Conservation (phyloP, 2,888 invertebrate species). For the Imbricaverruca yamaguchii region DNA sequence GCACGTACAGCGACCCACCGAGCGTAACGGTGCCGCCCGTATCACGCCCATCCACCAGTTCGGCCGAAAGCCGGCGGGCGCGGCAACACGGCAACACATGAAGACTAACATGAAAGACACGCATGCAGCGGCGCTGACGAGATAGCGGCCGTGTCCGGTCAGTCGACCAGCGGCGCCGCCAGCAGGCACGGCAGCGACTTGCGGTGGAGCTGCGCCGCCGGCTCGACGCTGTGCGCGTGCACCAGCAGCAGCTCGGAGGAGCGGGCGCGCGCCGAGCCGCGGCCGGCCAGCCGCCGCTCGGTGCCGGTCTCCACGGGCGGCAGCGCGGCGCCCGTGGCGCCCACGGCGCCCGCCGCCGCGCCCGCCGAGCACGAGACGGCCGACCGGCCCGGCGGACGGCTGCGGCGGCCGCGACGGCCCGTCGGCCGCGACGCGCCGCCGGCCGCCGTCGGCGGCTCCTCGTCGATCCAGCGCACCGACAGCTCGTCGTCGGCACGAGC, state of each 20-base stretch:
- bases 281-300: not conserved
- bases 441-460: not conserved
- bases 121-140: not conserved
- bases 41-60: no score
- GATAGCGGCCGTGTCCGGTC: not conserved
- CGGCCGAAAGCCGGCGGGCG: not conserved
- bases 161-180: constrained; percentile 1
- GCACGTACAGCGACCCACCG: not conserved
- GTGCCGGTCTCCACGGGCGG: not conserved
- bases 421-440: not conserved
- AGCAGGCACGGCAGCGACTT: constrained; percentile 14
- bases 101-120: constrained; percentile 11
- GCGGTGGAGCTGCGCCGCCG: not conserved
- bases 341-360: not conserved
- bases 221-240: not conserved
- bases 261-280: constrained; percentile 5
- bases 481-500: constrained; percentile 13
- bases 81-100: not conserved
- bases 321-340: not conserved
- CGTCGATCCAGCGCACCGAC: constrained; percentile 9
- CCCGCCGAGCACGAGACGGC: not conserved
- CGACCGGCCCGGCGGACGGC: not conserved
- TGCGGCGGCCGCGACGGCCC: not conserved
- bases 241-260: constrained; percentile 15
- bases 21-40: no score